These are phyloP conservation scores for Drymonia ruficornis DNA, from an alignment of 2,888 invertebrate species.

Conservation along the genomic window DNA sequence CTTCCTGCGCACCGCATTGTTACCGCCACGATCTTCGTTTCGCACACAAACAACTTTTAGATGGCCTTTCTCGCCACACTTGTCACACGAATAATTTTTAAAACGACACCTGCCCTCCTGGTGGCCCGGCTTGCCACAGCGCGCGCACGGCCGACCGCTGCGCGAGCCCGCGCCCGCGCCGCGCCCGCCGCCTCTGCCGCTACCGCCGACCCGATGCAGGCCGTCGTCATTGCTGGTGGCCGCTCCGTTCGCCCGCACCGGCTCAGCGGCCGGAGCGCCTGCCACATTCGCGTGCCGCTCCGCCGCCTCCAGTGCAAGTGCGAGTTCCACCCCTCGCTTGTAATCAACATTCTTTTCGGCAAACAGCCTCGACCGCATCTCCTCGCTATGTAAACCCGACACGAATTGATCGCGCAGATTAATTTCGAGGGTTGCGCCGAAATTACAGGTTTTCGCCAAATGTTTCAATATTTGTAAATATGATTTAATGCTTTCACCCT, in stretches of 20 bases:
- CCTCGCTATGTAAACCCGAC: constrained; percentile 27
- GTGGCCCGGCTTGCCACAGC: constrained; percentile 14
- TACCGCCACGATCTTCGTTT: background rate
- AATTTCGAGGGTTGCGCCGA: constrained; percentile 19
- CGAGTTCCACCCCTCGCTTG: constrained; percentile 35
- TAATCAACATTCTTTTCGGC: constrained; percentile 32
- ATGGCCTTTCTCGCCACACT: constrained; percentile 10
- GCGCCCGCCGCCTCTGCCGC: no score
- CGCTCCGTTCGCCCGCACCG: constrained; percentile 5
- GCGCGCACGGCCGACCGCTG: constrained; percentile 8
- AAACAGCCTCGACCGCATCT: constrained; percentile 30
- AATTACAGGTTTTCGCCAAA: constrained; percentile 28
- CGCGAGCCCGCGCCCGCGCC: no score
- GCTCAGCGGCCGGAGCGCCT: constrained; percentile 6
- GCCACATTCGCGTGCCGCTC: constrained; percentile 8
- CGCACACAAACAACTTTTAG: constrained; percentile 12
- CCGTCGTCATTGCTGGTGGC: constrained; percentile 3
- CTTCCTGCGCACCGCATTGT: background rate
- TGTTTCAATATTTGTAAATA: constrained; percentile 18
- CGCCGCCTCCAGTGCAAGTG: constrained; percentile 18
- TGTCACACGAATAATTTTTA: constrained; percentile 9
- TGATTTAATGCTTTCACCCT: constrained; percentile 10
- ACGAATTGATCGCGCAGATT: constrained; percentile 31
- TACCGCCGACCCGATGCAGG: constrained; percentile 3
- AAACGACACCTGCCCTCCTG: constrained; percentile 4